Conservation (phyloP, 2,888 invertebrate genomes). For the Rhodophaea formosa region DNA sequence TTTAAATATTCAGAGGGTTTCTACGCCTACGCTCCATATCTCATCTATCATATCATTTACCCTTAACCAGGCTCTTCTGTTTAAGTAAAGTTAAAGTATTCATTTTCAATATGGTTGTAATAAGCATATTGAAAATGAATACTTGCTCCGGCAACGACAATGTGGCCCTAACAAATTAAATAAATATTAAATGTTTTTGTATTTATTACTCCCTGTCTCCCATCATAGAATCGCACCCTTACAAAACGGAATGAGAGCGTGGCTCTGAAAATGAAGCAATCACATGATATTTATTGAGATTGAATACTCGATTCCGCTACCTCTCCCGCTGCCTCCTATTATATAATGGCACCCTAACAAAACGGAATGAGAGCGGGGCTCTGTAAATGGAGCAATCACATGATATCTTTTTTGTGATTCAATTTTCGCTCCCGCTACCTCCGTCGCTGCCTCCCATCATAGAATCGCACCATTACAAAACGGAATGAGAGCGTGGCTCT, state of each 20-base stretch:
- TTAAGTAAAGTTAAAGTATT: no score
- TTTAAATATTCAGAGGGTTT: no score
- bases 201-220: constrained; percentile 29
- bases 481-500: constrained; percentile 36
- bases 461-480: not conserved
- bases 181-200: no score
- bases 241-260: constrained; percentile 32
- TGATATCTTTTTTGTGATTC: constrained; percentile 42
- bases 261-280: constrained; percentile 47
- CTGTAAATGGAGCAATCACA: constrained; percentile 50
- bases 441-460: constrained; percentile 24
- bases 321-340: constrained; percentile 28
- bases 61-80: no score
- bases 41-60: no score
- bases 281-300: constrained; percentile 45
- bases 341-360: not conserved
- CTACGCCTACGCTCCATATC: no score
- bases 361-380: constrained; percentile 35
- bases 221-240: not conserved
- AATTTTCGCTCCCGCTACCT: constrained; percentile 7
- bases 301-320: constrained; percentile 4
- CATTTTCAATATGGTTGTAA: no score
- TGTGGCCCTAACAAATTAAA: no score
- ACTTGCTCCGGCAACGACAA: no score
- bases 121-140: no score